These are phyloP conservation scores for Palythoa caribaeorum DNA, from an alignment of 92 coral and sea anemone genomes.

Conservation along the genomic window DNA sequence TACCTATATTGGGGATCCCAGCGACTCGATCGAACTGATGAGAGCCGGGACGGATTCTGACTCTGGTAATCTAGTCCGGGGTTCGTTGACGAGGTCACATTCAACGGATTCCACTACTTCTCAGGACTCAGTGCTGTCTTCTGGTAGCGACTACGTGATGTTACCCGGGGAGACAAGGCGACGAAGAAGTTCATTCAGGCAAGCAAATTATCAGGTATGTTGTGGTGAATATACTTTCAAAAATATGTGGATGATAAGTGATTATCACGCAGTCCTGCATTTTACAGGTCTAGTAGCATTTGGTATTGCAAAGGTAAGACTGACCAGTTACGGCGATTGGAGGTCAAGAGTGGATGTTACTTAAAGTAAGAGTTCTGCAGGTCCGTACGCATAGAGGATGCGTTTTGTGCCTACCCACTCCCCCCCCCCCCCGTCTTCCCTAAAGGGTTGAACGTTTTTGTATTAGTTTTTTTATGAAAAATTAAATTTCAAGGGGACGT, in stretches of 20 bases:
- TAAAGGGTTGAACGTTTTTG: too few species aligned
- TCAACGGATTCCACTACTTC: constrained; percentile 51
- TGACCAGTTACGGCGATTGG: too few species aligned
- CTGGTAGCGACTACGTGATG: constrained; percentile 68
- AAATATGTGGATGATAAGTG: neutral
- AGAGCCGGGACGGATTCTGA: constrained; percentile 17
- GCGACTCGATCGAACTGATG: constrained; percentile 41
- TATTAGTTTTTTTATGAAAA: too few species aligned
- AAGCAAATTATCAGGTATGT: constrained; percentile 63
- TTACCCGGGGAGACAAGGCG: constrained; percentile 67
- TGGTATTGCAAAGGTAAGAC: too few species aligned
- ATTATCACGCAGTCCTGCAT: neutral
- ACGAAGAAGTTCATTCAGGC: constrained; percentile 67
- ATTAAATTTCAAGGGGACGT: too few species aligned
- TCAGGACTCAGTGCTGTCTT: constrained; percentile 49
- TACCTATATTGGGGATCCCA: constrained; percentile 65
- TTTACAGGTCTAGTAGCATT: neutral
- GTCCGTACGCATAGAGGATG: too few species aligned
- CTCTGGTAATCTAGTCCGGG: neutral
- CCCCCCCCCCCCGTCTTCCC: too few species aligned
- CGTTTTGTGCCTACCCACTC: too few species aligned
- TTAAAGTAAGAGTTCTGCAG: too few species aligned
- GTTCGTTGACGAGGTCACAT: constrained; percentile 16
- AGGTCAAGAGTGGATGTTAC: too few species aligned
- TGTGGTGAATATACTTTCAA: neutral